Conservation (phyloP, 1,140 invertebrate species). For the Macrocentrus cingulum region DNA sequence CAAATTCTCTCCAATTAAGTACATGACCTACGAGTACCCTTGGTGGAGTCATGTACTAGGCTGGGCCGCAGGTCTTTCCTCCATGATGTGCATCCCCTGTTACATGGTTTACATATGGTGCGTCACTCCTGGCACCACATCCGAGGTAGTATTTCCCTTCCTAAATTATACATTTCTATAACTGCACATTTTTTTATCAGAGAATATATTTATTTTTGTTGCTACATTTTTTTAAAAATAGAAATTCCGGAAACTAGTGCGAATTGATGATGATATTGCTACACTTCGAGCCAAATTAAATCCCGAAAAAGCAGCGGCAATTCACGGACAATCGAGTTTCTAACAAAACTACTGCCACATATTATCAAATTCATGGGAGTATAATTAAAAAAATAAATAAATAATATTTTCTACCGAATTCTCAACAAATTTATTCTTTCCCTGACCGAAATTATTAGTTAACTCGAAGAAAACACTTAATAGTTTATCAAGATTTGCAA, state of each 20-base stretch:
- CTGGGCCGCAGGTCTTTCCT: slow-evolving; percentile 92
- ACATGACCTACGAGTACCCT: slow-evolving; percentile 93
- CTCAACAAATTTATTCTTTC: no score
- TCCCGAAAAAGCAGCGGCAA: not conserved
- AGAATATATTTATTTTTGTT: not conserved
- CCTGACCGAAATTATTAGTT: no score
- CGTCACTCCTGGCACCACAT: slow-evolving; percentile 78
- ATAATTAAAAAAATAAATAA: not conserved
- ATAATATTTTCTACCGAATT: no score
- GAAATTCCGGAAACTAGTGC: slow-evolving; percentile 79
- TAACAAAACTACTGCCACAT: no score
- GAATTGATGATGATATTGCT: slow-evolving; percentile 79
- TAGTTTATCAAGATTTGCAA: no score
- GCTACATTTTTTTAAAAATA: slow-evolving; percentile 50
- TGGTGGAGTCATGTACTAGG: slow-evolving; percentile 94
- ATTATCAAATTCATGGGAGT: not conserved
- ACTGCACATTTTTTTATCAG: not conserved
- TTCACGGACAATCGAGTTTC: no score
- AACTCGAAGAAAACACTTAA: no score
- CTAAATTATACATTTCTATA: no score
- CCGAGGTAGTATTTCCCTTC: slow-evolving; percentile 79
- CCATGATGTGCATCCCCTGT: slow-evolving; percentile 96
- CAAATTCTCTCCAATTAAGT: slow-evolving; percentile 92
- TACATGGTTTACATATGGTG: slow-evolving; percentile 88
- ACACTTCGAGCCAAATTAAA: slow-evolving; percentile 67